These are phyloP conservation scores for Enteromius thamalakanensis DNA, from an alignment of 2,797 vertebrate species.

Conservation along the genomic window DNA sequence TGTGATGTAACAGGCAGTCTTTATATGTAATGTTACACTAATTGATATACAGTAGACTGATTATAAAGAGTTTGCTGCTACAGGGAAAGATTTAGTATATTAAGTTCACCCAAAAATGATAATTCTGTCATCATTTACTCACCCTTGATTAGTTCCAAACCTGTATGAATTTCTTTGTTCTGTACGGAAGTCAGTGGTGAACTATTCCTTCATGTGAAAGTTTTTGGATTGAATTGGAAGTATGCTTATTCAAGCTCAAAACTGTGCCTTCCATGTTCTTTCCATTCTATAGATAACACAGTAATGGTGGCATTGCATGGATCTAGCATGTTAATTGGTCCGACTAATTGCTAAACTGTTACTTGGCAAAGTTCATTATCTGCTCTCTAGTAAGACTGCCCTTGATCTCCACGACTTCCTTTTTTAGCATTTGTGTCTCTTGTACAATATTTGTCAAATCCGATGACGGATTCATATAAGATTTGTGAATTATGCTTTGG, in stretches of 20 bases:
- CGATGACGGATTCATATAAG: neutral
- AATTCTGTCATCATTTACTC: no score
- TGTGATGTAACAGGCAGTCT: slow-evolving; percentile 8
- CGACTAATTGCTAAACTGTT: slow-evolving; percentile 37
- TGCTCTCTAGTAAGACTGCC: slow-evolving; percentile 23
- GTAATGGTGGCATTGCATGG: slow-evolving; percentile 25
- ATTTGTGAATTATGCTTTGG: neutral
- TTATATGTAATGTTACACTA: neutral
- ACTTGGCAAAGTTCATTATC: slow-evolving; percentile 44
- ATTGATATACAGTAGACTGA: neutral
- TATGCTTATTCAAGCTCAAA: neutral
- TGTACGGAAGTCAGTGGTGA: no score
- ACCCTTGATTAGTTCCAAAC: no score
- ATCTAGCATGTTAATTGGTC: neutral
- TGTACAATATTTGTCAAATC: slow-evolving; percentile 7
- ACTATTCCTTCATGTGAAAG: neutral
- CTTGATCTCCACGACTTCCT: slow-evolving; percentile 19
- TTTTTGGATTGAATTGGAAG: neutral
- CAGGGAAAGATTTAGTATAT: neutral
- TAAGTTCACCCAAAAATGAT: no score
- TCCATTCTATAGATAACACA: slow-evolving; percentile 16
- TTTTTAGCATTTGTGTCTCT: slow-evolving; percentile 10
- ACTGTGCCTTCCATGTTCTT: neutral
- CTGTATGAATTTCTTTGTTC: no score
- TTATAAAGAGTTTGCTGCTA: neutral